Evolutionary conservation across 2,797 vertebrate species (phyloP).

Genomic region (Galago senegalensis): DNA sequence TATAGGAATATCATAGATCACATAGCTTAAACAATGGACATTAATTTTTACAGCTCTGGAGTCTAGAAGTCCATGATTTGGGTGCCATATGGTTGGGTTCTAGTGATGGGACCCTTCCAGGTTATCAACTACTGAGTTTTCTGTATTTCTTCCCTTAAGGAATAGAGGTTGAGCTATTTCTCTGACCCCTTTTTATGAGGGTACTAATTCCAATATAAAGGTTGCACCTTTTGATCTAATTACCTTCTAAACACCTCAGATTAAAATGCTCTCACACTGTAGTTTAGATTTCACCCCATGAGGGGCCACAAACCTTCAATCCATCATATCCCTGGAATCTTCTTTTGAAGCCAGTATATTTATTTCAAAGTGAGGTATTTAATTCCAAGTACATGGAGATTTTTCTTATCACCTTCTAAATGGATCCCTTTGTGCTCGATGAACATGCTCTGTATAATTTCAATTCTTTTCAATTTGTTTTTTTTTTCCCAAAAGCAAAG

Average conservation of each 20-base stretch:
- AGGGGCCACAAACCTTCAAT: background rate
- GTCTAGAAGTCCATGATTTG: background rate
- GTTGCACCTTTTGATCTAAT: background rate
- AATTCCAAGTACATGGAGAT: background rate
- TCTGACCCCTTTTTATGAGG: background rate
- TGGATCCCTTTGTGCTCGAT: background rate
- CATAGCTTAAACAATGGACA: background rate
- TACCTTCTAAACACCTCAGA: background rate
- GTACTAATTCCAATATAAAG: background rate
- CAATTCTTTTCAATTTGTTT: background rate
- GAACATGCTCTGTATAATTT: background rate
- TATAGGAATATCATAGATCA: background rate
- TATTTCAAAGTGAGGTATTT: background rate
- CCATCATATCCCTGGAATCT: background rate
- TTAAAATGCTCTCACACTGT: background rate
- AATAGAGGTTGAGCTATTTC: background rate
- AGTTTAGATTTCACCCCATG: background rate
- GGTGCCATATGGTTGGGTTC: accelerated
- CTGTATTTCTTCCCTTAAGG: background rate
- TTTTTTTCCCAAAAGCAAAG: too few species aligned
- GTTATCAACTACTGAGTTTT: background rate
- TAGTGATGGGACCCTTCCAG: accelerated
- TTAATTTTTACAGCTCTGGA: background rate
- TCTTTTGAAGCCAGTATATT: background rate
- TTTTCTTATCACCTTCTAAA: background rate